phyloP scores from a whole-genome alignment of 2,113 vertebrate species.

The Balaeniceps rex region DNA sequence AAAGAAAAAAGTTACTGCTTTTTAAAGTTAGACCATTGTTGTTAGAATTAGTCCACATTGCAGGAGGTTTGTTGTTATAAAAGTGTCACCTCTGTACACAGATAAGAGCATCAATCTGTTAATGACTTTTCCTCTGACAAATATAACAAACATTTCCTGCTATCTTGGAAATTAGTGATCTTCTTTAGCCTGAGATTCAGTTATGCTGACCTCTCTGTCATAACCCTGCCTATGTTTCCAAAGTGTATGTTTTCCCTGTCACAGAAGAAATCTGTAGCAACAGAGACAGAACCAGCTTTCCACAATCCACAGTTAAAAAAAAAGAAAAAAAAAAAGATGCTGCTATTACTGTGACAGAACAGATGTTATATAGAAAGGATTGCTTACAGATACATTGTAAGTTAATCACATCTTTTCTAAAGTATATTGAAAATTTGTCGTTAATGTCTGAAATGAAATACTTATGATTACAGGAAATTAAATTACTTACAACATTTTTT shows the following conservation, averaged over 20 bases:
- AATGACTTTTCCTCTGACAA: not conserved
- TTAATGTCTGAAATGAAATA: constrained; percentile 73
- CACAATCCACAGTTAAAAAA: not conserved
- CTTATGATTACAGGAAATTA: constrained; percentile 72
- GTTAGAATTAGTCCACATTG: not conserved
- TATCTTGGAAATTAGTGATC: not conserved
- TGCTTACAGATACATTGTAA: not conserved
- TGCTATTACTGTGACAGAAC: not conserved
- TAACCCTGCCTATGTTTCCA: not conserved
- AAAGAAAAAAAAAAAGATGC: not conserved
- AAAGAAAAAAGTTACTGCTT: not conserved
- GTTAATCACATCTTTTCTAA: constrained; percentile 33
- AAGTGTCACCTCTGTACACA: not conserved
- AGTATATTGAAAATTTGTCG: not conserved
- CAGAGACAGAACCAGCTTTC: not conserved
- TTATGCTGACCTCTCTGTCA: constrained; percentile 3
- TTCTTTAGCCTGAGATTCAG: not conserved
- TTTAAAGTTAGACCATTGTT: not conserved
- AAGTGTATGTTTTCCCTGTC: not conserved
- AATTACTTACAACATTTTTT: constrained; percentile 78
- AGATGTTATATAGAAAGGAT: not conserved
- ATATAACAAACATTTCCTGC: not conserved
- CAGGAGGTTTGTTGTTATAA: not conserved
- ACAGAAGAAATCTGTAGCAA: not conserved
- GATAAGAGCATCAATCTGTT: not conserved